phyloP scores from a whole-genome alignment of 1,140 invertebrate species.

The Eufriesea mexicana region DNA sequence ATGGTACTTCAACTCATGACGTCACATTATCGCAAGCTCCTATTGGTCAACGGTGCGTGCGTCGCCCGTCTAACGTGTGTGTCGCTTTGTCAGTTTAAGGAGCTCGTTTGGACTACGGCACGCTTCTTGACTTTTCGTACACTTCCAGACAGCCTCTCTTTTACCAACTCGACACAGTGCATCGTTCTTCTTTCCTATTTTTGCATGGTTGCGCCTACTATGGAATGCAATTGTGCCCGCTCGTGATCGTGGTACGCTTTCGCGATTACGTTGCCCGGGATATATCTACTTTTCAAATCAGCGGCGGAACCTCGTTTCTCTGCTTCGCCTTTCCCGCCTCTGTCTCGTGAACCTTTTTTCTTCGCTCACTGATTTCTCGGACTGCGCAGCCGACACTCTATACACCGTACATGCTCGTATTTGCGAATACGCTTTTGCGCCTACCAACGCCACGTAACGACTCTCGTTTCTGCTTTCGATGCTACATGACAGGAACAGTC shows the following conservation, averaged over 20 bases:
- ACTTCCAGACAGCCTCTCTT: neutral
- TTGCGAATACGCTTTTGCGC: slow-evolving; percentile 40
- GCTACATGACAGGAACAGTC: slow-evolving; percentile 13
- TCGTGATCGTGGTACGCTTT: slow-evolving; percentile 54
- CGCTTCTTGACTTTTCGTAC: slow-evolving; percentile 63
- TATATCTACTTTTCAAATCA: slow-evolving; percentile 61
- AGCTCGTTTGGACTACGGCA: slow-evolving; percentile 47
- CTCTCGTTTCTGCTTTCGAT: slow-evolving; percentile 44
- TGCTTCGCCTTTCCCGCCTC: slow-evolving; percentile 45
- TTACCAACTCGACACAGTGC: slow-evolving; percentile 5
- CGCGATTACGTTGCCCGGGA: slow-evolving; percentile 45
- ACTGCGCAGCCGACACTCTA: slow-evolving; percentile 17
- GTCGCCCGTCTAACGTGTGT: slow-evolving; percentile 66
- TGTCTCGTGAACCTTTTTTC: slow-evolving; percentile 34
- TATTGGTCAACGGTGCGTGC: slow-evolving; percentile 69
- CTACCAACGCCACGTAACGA: slow-evolving; percentile 57
- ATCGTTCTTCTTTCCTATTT: slow-evolving; percentile 45
- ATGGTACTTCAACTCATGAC: slow-evolving; percentile 63
- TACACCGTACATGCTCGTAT: slow-evolving; percentile 17
- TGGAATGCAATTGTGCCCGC: slow-evolving; percentile 47
- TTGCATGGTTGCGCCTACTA: slow-evolving; percentile 32
- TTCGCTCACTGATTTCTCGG: slow-evolving; percentile 41
- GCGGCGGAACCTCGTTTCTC: slow-evolving; percentile 41
- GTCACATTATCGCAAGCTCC: slow-evolving; percentile 62
- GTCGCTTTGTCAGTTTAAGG: slow-evolving; percentile 71